A percentile compares a stretch with the other conserved stretches of the same genome.
Conservation (phyloP, 1,140 invertebrate species). For the Doryteuthis pealeii region DNA sequence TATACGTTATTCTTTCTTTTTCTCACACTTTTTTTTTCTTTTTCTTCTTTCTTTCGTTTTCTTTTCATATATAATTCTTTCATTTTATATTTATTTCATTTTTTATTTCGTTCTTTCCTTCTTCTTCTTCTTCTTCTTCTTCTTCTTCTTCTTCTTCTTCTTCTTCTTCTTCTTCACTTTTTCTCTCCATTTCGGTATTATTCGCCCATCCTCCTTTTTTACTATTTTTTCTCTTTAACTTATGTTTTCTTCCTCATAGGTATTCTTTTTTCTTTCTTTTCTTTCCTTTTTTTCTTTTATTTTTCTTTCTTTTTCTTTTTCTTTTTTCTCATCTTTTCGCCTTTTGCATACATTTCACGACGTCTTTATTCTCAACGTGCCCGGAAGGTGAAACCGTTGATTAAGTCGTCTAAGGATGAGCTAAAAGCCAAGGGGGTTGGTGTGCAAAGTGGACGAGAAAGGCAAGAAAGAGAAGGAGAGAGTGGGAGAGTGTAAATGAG, state of each 20-base stretch:
- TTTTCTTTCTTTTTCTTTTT: not conserved
- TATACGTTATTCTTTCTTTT: not conserved
- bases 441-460: too few relatives aligned
- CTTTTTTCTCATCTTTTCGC: not conserved
- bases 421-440: too few relatives aligned
- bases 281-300: not conserved
- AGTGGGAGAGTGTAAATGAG: too few relatives aligned
- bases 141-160: not conserved
- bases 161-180: not conserved
- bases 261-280: slow-evolving; percentile 16
- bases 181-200: not conserved
- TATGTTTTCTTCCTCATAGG: too few relatives aligned
- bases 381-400: too few relatives aligned
- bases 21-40: not conserved
- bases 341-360: not conserved
- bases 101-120: not conserved
- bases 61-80: too few relatives aligned
- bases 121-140: not conserved
- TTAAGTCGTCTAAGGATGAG: too few relatives aligned
- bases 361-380: too few relatives aligned
- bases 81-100: not conserved
- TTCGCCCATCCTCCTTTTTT: not conserved
- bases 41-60: not conserved
- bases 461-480: too few relatives aligned
- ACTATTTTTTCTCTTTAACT: slow-evolving; percentile 12